phyloP scores from a whole-genome alignment of 2,888 invertebrate species.

The Pecten maximus region DNA sequence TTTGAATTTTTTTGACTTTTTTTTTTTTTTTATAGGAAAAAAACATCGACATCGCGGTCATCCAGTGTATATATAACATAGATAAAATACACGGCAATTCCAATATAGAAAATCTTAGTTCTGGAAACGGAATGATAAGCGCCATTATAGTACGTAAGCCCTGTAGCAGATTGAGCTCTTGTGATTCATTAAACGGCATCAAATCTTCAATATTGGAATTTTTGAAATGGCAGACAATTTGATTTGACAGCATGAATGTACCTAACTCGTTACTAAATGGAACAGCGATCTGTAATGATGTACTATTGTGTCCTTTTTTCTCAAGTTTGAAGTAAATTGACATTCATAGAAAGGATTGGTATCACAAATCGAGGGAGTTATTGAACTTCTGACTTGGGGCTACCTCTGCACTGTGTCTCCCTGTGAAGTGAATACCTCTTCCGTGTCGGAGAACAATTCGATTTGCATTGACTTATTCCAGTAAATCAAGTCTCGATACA shows the following conservation, averaged over 20 bases:
- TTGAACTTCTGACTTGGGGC: background rate
- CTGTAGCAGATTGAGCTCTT: background rate
- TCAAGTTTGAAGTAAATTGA: background rate
- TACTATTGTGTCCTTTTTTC: slow-evolving; percentile 3
- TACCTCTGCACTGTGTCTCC: background rate
- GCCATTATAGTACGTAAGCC: background rate
- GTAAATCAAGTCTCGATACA: background rate
- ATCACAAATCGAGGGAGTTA: background rate
- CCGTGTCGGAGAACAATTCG: background rate
- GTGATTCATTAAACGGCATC: background rate
- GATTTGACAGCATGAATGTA: slow-evolving; percentile 13
- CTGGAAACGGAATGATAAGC: no score
- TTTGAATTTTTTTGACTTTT: no score
- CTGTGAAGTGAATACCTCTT: background rate
- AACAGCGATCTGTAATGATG: background rate
- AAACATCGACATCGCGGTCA: no score
- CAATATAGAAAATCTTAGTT: no score
- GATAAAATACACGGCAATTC: no score
- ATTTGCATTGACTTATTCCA: background rate
- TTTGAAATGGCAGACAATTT: slow-evolving; percentile 18
- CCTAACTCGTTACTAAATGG: background rate
- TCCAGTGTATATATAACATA: no score
- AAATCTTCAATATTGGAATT: background rate
- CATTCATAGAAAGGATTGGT: background rate
- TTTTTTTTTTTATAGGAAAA: no score